A percentile compares a stretch with the other conserved stretches of the same genome.
These are phyloP conservation scores for Leucania comma DNA, from an alignment of 2,888 invertebrate genomes.

Conservation along the genomic window DNA sequence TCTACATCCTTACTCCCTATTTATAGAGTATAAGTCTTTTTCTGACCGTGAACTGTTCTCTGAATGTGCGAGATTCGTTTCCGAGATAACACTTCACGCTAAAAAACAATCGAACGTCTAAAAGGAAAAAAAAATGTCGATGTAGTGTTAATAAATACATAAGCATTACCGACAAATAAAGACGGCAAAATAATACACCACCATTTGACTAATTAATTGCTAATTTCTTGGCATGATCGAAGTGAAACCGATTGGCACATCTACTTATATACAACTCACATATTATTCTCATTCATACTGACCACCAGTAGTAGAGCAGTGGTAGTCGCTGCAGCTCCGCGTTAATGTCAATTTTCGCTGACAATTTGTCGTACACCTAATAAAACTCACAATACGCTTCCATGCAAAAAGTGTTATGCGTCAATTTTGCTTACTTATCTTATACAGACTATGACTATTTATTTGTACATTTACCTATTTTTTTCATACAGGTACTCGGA, in stretches of 20 bases:
- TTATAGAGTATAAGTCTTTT: no score
- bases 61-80: no score
- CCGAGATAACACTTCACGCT: not conserved
- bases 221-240: not conserved
- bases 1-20: no score
- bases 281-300: not conserved
- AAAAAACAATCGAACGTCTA: not conserved
- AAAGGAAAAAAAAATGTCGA: not conserved
- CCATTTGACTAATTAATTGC: not conserved
- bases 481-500: slow-evolving; percentile 78
- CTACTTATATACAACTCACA: no score
- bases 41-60: no score
- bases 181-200: not conserved
- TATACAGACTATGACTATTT: not conserved
- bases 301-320: no score
- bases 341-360: not conserved
- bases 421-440: slow-evolving; percentile 9
- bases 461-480: slow-evolving; percentile 11
- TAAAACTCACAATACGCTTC: not conserved
- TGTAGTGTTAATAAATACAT: no score
- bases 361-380: not conserved
- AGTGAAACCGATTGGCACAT: not conserved
- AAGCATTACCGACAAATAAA: no score
- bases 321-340: not conserved
- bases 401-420: not conserved